Conservation (phyloP, 2,888 invertebrate genomes). For the Folsomia candida region DNA sequence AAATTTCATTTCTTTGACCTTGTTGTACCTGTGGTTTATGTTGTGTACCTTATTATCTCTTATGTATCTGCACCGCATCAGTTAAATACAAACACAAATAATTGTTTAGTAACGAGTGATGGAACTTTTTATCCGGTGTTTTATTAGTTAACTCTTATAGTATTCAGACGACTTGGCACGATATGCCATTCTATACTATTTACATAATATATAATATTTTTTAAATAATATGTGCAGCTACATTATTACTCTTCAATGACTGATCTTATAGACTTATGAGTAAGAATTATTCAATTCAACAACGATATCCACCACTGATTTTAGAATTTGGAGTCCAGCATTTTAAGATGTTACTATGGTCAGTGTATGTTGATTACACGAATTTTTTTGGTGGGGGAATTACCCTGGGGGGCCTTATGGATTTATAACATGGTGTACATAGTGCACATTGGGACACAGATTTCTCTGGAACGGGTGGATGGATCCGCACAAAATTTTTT, state of each 20-base stretch:
- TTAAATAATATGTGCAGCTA: background rate
- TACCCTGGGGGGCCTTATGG: too few species aligned
- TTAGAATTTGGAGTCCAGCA: too few species aligned
- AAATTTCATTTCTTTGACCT: background rate
- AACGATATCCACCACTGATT: background rate
- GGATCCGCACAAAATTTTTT: too few species aligned
- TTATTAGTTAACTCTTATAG: background rate
- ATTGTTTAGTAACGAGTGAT: background rate
- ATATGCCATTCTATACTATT: background rate
- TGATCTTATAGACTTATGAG: background rate
- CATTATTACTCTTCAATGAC: background rate
- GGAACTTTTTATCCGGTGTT: too few species aligned
- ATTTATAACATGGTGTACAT: too few species aligned
- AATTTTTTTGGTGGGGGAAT: too few species aligned
- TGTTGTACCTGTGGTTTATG: constrained; percentile 2
- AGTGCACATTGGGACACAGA: too few species aligned
- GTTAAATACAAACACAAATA: background rate
- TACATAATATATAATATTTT: background rate
- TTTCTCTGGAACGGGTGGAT: too few species aligned
- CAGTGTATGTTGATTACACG: too few species aligned
- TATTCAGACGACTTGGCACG: background rate
- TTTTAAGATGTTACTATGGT: too few species aligned
- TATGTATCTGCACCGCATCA: background rate
- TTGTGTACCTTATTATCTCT: background rate
- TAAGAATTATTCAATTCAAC: too few species aligned